Percentiles rank a stretch among this genome's conserved stretches.
These are phyloP conservation scores for Epirrhoe tristata DNA, from an alignment of 2,888 invertebrate genomes.

Conservation along the genomic window DNA sequence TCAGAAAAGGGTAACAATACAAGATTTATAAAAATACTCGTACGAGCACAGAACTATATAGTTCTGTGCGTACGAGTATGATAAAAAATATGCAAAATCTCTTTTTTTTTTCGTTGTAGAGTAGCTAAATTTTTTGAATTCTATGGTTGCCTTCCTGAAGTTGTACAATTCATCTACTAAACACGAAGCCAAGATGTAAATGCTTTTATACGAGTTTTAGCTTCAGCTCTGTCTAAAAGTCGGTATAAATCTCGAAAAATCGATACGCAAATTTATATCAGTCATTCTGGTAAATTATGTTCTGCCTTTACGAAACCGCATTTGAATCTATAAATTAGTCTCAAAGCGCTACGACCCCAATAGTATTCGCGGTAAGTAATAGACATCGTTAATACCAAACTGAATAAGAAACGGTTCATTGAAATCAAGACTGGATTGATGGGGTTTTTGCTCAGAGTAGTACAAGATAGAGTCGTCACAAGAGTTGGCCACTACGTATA, in stretches of 20 bases:
- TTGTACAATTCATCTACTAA: too few relatives aligned
- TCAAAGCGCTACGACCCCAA: slow-evolving; percentile 60
- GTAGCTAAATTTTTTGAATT: too few relatives aligned
- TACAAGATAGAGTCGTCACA: not conserved
- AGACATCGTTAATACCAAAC: slow-evolving; percentile 71
- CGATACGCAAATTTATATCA: slow-evolving; percentile 15
- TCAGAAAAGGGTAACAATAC: too few relatives aligned
- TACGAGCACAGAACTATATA: too few relatives aligned
- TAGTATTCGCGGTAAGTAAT: slow-evolving; percentile 74
- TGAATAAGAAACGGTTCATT: slow-evolving; percentile 73
- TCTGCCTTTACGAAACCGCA: slow-evolving; percentile 44
- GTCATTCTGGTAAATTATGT: slow-evolving; percentile 22
- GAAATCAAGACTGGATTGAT: slow-evolving; percentile 74
- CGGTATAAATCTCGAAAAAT: not conserved
- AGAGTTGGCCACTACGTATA: not conserved
- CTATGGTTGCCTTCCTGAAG: too few relatives aligned
- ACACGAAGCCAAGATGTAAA: too few relatives aligned
- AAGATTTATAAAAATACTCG: too few relatives aligned
- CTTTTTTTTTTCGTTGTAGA: too few relatives aligned
- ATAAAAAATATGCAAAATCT: too few relatives aligned
- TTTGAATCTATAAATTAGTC: slow-evolving; percentile 66
- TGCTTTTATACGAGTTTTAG: not conserved
- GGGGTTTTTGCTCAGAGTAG: slow-evolving; percentile 40
- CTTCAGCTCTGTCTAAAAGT: not conserved
- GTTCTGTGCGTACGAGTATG: too few relatives aligned